Conservation (phyloP, 2,888 invertebrate genomes). For the Torymus tubicola region DNA sequence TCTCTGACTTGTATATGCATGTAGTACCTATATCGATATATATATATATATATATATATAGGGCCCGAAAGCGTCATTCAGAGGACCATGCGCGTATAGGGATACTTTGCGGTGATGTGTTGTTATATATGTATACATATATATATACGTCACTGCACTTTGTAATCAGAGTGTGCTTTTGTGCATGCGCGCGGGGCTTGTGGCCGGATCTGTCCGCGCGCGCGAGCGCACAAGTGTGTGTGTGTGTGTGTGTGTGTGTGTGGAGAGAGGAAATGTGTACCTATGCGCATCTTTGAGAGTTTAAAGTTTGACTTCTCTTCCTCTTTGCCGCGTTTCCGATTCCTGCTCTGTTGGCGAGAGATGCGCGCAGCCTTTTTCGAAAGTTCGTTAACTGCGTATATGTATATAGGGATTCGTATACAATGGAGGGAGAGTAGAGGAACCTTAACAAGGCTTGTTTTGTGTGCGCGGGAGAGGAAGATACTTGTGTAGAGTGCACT, state of each 20-base stretch:
- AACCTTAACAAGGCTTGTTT: slow-evolving; percentile 9
- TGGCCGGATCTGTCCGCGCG: neutral
- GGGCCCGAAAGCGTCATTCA: no score
- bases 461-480: no score
- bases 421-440: neutral
- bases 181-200: slow-evolving; percentile 13
- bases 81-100: neutral
- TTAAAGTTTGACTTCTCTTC: no score
- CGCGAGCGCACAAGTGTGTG: neutral
- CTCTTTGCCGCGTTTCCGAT: slow-evolving; percentile 3
- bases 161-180: slow-evolving; percentile 38
- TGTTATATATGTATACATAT: no score
- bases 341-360: neutral
- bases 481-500: no score
- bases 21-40: no score
- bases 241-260: no score
- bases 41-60: no score
- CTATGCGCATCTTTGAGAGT: no score
- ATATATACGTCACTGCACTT: slow-evolving; percentile 18
- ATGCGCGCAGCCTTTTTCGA: neutral
- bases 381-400: neutral
- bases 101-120: no score
- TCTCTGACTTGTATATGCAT: neutral
- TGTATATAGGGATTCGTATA: neutral
- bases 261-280: no score